These are phyloP conservation scores for Rhagium mordax DNA, from an alignment of 2,888 invertebrate species.

Conservation along the genomic window DNA sequence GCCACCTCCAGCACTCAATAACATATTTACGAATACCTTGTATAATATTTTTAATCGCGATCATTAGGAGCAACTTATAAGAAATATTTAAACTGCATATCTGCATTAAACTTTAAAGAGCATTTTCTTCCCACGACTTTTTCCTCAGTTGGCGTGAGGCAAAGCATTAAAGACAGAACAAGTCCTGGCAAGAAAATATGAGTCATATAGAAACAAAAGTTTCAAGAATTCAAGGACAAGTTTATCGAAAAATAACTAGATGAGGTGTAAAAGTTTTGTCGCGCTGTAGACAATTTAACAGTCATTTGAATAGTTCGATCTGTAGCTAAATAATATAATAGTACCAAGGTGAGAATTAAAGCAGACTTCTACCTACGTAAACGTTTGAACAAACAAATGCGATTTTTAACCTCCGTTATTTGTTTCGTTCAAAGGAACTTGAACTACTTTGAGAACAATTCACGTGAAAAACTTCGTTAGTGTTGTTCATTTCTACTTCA, in stretches of 20 bases:
- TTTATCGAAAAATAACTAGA: constrained; percentile 10
- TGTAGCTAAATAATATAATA: constrained; percentile 28
- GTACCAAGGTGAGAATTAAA: constrained; percentile 38
- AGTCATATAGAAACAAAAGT: constrained; percentile 41
- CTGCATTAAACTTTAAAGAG: constrained; percentile 1
- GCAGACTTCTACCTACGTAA: neutral
- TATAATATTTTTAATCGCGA: neutral
- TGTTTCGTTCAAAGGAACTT: constrained; percentile 10
- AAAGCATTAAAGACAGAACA: constrained; percentile 46
- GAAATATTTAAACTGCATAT: constrained; percentile 8
- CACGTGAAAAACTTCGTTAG: neutral
- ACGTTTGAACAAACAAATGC: constrained; percentile 15
- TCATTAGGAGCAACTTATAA: neutral
- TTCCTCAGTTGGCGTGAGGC: constrained; percentile 45
- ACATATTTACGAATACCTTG: too few species aligned
- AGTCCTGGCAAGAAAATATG: constrained; percentile 44
- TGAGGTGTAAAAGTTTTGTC: constrained; percentile 1
- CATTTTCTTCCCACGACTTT: constrained; percentile 41
- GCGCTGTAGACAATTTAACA: neutral
- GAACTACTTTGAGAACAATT: constrained; percentile 7
- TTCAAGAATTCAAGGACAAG: constrained; percentile 27
- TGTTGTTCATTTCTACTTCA: neutral
- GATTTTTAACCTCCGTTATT: constrained; percentile 33
- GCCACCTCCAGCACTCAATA: neutral
- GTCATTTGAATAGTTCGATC: neutral